These are phyloP conservation scores for Natator depressus DNA, from an alignment of 2,113 vertebrate species.

Conservation along the genomic window DNA sequence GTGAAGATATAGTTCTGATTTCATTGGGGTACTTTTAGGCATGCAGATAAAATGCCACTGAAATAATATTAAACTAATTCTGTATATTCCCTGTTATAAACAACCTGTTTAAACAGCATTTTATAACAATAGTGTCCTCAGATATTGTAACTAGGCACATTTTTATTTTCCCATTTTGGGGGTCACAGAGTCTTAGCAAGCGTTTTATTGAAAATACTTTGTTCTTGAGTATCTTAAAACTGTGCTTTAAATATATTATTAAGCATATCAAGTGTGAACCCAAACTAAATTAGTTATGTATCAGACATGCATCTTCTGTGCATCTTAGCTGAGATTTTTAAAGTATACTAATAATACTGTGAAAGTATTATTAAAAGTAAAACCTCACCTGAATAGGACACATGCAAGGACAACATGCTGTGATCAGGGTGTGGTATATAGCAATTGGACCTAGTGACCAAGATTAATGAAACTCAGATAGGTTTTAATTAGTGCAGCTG, in stretches of 20 bases:
- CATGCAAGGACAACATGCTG: slow-evolving; percentile 81
- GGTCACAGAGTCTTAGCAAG: background rate
- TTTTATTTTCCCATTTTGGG: background rate
- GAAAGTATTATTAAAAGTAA: background rate
- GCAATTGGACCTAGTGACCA: slow-evolving; percentile 88
- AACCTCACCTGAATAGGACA: slow-evolving; percentile 79
- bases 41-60: slow-evolving; percentile 54
- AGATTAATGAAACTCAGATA: slow-evolving; percentile 97
- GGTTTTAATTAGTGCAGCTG: slow-evolving; percentile 98
- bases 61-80: slow-evolving; percentile 3
- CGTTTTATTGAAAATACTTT: background rate
- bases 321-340: background rate
- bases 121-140: background rate
- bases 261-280: background rate
- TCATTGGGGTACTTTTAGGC: slow-evolving; percentile 31
- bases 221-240: background rate
- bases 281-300: background rate
- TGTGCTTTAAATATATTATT: background rate
- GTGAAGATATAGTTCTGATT: slow-evolving; percentile 55
- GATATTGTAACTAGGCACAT: background rate
- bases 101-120: background rate
- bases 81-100: background rate
- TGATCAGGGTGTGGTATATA: slow-evolving; percentile 83
- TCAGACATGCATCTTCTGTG: background rate
- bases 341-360: background rate